Evolutionary conservation across 2,797 vertebrate genomes (phyloP).

Genomic region (Crenuchus spilurus): DNA sequence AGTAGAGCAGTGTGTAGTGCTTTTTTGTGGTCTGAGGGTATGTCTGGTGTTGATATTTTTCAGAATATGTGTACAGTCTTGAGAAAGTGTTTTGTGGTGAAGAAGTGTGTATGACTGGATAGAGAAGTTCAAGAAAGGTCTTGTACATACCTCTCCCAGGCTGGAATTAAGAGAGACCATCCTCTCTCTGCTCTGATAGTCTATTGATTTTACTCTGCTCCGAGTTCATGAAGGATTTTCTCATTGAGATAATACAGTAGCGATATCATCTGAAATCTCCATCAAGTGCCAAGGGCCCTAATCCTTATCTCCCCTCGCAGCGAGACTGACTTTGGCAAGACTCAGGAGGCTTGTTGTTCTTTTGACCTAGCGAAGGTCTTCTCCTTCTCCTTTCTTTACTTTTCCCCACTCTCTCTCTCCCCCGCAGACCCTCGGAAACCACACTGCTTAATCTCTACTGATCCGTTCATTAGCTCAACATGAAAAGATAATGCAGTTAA

Average conservation of each 20-base stretch:
- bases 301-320: conserved; percentile 55
- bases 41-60: too few relatives aligned
- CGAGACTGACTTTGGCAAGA: conserved; percentile 47
- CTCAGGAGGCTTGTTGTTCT: conserved; percentile 17
- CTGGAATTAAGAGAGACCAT: conserved; percentile 28
- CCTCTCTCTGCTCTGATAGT: conserved; percentile 43
- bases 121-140: too few relatives aligned
- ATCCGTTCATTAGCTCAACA: neutral
- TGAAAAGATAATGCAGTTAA: conserved; percentile 27
- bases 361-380: conserved; percentile 14
- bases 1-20: too few relatives aligned
- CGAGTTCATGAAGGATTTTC: conserved; percentile 54
- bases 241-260: conserved; percentile 57
- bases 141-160: neutral
- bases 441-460: neutral
- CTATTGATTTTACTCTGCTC: conserved; percentile 57
- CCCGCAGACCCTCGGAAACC: neutral
- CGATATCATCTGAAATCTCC: conserved; percentile 57
- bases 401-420: neutral
- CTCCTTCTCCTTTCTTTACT: conserved; percentile 11
- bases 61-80: too few relatives aligned
- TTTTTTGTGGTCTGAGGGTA: too few relatives aligned
- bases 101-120: neutral
- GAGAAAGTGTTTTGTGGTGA: too few relatives aligned
- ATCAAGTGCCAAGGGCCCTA: conserved; percentile 39